Evolutionary conservation across 2,113 vertebrate species (phyloP).

Genomic region (Salvelinus fontinalis): DNA sequence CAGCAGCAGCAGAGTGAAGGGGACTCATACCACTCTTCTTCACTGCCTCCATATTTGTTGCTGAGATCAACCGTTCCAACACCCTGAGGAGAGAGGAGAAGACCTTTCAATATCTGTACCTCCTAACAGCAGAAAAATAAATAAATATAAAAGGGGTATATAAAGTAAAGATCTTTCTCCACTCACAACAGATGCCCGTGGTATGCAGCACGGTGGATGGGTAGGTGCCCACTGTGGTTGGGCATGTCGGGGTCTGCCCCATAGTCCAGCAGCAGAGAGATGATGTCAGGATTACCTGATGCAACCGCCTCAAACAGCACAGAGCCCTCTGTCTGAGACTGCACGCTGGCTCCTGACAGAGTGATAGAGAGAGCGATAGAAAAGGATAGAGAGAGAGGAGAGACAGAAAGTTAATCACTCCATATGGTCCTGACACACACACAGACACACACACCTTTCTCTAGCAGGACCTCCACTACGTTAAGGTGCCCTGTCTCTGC

Average conservation of each 20-base stretch:
- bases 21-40: conserved; percentile 93
- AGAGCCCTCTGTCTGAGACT: conserved; percentile 81
- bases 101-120: background rate
- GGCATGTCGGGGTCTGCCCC: conserved; percentile 90
- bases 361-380: background rate
- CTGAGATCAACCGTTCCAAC: conserved; percentile 83
- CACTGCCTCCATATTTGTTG: conserved; percentile 79
- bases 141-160: background rate
- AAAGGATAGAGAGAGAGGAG: background rate
- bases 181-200: conserved; percentile 91
- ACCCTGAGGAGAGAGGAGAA: conserved; percentile 67
- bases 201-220: conserved; percentile 91
- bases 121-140: background rate
- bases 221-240: conserved; percentile 88
- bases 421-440: no score
- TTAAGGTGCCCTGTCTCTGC: conserved; percentile 85
- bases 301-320: conserved; percentile 89
- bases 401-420: background rate
- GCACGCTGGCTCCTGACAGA: conserved; percentile 80
- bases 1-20: conserved; percentile 91
- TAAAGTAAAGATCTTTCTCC: background rate
- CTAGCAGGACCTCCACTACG: conserved; percentile 82
- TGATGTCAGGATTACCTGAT: conserved; percentile 88
- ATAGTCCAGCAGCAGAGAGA: conserved; percentile 84
- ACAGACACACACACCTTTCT: conserved; percentile 76